phyloP scores from a whole-genome alignment of 1,140 invertebrate species.

The Plectrocnemia conspersa region DNA sequence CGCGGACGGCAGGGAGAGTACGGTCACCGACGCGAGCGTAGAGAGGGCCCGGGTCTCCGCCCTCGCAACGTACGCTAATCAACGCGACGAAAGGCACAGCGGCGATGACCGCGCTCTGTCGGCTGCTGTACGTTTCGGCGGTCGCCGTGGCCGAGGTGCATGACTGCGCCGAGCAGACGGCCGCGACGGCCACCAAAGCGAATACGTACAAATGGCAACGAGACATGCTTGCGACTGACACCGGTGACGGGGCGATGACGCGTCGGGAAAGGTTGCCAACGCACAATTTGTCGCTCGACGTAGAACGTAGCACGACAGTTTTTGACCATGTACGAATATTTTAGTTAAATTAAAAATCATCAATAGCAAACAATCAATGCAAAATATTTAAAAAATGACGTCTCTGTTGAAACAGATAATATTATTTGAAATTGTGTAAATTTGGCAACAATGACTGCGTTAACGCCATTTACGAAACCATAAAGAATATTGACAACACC shows the following conservation, averaged over 20 bases:
- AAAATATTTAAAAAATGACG: too few relatives aligned
- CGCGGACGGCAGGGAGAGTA: neutral
- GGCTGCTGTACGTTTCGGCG: neutral
- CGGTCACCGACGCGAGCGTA: conserved; percentile 10
- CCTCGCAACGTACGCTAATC: neutral
- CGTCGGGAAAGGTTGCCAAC: neutral
- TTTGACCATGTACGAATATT: neutral
- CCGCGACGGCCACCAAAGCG: neutral
- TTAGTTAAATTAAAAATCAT: too few relatives aligned
- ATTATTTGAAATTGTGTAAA: too few relatives aligned
- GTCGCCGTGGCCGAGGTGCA: neutral
- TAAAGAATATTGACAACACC: too few relatives aligned
- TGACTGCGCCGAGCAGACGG: neutral
- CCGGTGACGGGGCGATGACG: neutral
- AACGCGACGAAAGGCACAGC: conserved; percentile 17
- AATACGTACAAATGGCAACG: too few relatives aligned
- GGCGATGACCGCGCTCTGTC: neutral
- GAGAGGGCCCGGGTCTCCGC: neutral
- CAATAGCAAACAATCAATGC: too few relatives aligned
- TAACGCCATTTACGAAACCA: too few relatives aligned
- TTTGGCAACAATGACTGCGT: too few relatives aligned
- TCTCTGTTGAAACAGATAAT: too few relatives aligned
- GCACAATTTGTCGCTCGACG: neutral
- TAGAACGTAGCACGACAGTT: neutral
- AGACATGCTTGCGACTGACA: neutral